phyloP scores from a whole-genome alignment of 2,888 invertebrate genomes.

The Syrphus vitripennis region DNA sequence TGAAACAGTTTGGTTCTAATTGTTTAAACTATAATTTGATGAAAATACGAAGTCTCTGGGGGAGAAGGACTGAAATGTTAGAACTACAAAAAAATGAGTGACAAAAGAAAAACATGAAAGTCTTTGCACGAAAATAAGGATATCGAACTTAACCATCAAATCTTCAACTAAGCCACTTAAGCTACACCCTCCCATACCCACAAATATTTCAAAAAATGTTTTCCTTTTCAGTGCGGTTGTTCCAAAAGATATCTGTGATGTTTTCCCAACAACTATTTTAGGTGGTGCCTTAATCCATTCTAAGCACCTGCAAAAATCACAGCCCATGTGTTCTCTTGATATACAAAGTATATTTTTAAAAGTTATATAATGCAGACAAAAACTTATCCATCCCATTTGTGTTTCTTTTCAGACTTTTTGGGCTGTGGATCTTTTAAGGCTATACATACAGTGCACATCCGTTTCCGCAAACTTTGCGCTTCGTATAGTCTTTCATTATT shows the following conservation, averaged over 20 bases:
- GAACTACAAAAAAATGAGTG: neutral
- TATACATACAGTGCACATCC: neutral
- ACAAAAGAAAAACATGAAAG: neutral
- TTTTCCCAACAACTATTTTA: constrained; percentile 35
- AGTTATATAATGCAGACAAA: constrained; percentile 45
- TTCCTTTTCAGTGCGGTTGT: constrained; percentile 45
- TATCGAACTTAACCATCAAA: neutral
- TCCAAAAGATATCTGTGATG: neutral
- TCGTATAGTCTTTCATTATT: neutral
- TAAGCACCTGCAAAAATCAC: constrained; percentile 18
- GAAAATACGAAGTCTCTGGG: too few species aligned
- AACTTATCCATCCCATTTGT: constrained; percentile 30
- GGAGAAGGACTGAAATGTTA: too few species aligned
- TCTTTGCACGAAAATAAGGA: neutral
- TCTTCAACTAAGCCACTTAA: constrained; percentile 65
- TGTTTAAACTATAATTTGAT: too few species aligned
- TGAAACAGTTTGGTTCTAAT: too few species aligned
- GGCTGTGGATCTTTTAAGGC: neutral
- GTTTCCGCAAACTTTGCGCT: neutral
- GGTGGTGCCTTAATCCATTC: constrained; percentile 50
- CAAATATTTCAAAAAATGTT: constrained; percentile 52
- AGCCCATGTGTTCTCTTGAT: constrained; percentile 2
- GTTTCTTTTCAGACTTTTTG: neutral
- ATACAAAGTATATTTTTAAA: too few species aligned
- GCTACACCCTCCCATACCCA: neutral